These are phyloP conservation scores for Agriopis marginaria DNA, from an alignment of 2,888 invertebrate genomes.

Conservation along the genomic window DNA sequence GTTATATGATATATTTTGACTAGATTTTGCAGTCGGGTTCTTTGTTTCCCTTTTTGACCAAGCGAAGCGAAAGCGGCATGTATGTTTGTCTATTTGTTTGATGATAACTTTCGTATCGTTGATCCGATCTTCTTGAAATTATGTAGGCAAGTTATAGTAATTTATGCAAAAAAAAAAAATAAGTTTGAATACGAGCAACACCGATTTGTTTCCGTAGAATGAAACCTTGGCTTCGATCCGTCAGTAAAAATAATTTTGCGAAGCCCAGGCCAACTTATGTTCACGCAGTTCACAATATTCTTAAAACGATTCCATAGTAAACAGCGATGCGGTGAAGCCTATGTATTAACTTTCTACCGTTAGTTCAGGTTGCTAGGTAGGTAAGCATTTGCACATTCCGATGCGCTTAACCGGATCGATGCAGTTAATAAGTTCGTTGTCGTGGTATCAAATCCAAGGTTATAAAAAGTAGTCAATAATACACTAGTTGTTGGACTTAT, in stretches of 20 bases:
- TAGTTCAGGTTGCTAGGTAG: constrained; percentile 28
- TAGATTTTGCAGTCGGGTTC: too few relatives aligned
- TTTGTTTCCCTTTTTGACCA: too few relatives aligned
- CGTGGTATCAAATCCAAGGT: constrained; percentile 9
- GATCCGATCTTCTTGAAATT: too few relatives aligned
- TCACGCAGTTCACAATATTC: not conserved
- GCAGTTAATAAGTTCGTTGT: constrained; percentile 27
- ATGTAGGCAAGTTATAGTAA: too few relatives aligned
- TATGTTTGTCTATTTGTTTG: too few relatives aligned
- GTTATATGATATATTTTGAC: too few relatives aligned
- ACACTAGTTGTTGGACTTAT: not conserved
- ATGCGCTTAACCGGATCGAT: constrained; percentile 33
- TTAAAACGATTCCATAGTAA: constrained; percentile 16
- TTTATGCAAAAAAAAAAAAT: too few relatives aligned
- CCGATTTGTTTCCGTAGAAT: too few relatives aligned
- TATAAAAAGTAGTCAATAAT: not conserved
- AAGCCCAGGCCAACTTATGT: not conserved
- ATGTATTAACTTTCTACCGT: constrained; percentile 35
- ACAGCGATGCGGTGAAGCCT: constrained; percentile 19
- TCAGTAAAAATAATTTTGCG: not conserved
- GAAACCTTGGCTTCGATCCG: too few relatives aligned
- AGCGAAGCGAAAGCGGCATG: too few relatives aligned
- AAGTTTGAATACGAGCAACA: not conserved
- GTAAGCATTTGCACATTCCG: constrained; percentile 36
- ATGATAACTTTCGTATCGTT: too few relatives aligned